Evolutionary conservation across 2,113 vertebrate genomes (phyloP), one percentile per base, ranked within the genome.

Genomic region (Psophia crepitans): DNA sequence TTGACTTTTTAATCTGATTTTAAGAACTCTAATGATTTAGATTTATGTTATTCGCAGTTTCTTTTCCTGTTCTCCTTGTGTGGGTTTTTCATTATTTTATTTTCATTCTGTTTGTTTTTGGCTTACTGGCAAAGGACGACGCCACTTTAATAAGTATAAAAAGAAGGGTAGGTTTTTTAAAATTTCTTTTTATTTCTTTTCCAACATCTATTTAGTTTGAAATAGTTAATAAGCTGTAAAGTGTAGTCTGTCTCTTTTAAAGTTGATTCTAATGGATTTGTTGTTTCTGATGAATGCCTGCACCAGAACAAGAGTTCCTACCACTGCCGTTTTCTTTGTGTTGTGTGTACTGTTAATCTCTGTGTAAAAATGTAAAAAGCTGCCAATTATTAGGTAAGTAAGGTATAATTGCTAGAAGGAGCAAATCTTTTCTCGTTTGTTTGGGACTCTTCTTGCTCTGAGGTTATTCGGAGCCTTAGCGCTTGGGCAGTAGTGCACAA

Each of bases 71-170:
- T 96, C 77, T 93, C 70, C 81, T 94, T 92, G 51, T 95, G 17
- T 80, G 92, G 82, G 83, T 96, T 97, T 93, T 93, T 97, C 96
- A 91, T 96, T 96, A 74, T 93, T 94, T 97, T 90, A 91, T 94
- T 96, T 97, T 94, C 94, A 92, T 95, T 96, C 94, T 97, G 48
- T 97, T 97, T 94, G 80, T 92, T 95, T 97, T 91, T 94, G 96
- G 92, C 95, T 95, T 97, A 93, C 96, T 97, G 96, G 94, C 96
- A 97, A 97, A 97, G 96, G 95, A 97, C 94, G 85, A 69, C 96
- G 95, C 92, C 96, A 97, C 97, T 97, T 98, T 97, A 97, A 95
- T 97, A 97, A 97, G 91, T 97, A 96, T 97, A 96, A 97, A 96
- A 97, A 96, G 93, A 96, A 97, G 95, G 93, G 96, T 97, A 92